Evolutionary conservation across 2,113 vertebrate genomes (phyloP), one percentile per base, ranked within the genome.

Genomic region (Cinclus cinclus): DNA sequence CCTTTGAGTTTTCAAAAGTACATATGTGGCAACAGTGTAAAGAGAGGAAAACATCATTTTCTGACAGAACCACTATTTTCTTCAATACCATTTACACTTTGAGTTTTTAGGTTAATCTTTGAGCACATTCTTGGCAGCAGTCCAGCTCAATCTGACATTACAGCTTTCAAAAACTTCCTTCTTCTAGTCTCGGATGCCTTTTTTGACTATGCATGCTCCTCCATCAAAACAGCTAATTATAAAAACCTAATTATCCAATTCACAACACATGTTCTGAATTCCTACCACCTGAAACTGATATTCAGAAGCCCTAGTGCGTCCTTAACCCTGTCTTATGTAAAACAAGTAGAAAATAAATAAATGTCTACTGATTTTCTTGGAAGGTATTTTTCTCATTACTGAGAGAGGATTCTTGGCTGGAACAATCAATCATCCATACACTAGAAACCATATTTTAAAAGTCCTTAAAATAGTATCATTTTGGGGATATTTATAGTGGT

Each of bases 211-310:
- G 10, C 24, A 77, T 83, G 15, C 10, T 52, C 84, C 37, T 19
- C 90, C 53, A 85, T 50, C 24, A 89, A 64, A 94, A 84, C 47
- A 81, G 11, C 4, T 86, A 94, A 94, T 96, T 88, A 92, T 53
- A 86, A 59, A 56, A 86, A 47, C n/a, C 3, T 68, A 92, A 95
- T 95, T 87, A 95, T 60, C 37, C 79, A 78, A 77, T 88, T 94
- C 95, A 33, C 46, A 95, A 64, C 24, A 79, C 31, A 35, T 46
- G 37, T 31, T 88, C 62, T 68, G 92, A 92, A 92, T 59, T 20
- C 42, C 28, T 83, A 14, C 39, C 33, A 67, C 58, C 42, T 85
- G 46, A 91, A 67, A 46, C 10, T n/a, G 27, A 68, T 79, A 59
- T 39, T 35, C 52, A 83, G 53, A 91, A 64, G 25, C 52, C 23